Conservation (phyloP, 1,140 invertebrate genomes). For the Drosophila ercepeae region DNA sequence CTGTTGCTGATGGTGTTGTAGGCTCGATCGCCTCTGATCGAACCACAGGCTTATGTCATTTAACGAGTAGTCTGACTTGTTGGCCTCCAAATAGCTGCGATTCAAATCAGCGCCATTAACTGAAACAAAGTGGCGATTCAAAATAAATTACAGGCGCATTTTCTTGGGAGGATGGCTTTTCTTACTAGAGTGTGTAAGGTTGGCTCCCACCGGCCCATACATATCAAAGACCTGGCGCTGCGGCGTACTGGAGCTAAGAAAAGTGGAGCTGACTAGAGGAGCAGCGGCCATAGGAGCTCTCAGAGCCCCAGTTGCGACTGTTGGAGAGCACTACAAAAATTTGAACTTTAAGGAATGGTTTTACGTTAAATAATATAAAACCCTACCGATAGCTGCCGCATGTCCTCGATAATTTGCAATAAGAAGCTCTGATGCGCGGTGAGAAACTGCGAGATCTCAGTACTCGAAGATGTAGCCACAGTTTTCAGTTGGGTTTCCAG, state of each 20-base stretch:
- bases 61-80: constrained; percentile 79
- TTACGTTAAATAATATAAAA: background rate
- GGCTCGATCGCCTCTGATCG: constrained; percentile 64
- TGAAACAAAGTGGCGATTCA: constrained; percentile 14
- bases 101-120: constrained; percentile 81
- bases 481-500: constrained; percentile 64
- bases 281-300: background rate
- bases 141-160: background rate
- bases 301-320: background rate
- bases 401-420: constrained; percentile 76
- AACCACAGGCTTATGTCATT: constrained; percentile 79
- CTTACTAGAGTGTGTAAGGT: constrained; percentile 78
- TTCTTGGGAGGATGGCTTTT: background rate
- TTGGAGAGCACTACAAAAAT: background rate
- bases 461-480: constrained; percentile 52
- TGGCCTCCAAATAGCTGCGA: constrained; percentile 80
- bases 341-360: background rate
- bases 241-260: constrained; percentile 62
- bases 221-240: constrained; percentile 55
- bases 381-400: constrained; percentile 74
- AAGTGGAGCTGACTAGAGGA: constrained; percentile 61
- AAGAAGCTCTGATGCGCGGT: constrained; percentile 73
- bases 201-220: constrained; percentile 63
- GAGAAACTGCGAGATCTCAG: constrained; percentile 67
- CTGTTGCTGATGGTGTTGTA: constrained; percentile 8